Conservation (phyloP, 2,888 invertebrate species). For the Cerastoderma edule region DNA sequence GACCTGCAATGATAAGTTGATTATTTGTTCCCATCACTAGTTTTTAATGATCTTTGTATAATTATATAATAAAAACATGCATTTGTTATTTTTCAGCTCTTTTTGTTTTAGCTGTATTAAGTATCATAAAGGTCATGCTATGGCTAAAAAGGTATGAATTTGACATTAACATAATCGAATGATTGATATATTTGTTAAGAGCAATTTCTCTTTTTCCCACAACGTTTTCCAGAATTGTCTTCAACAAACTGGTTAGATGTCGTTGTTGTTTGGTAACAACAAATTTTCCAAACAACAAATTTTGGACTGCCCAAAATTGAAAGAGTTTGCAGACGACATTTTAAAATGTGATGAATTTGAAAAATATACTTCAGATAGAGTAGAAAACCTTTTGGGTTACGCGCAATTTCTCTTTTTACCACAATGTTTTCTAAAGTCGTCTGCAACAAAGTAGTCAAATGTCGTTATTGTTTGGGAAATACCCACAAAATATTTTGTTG, state of each 20-base stretch:
- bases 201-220: background rate
- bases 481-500: background rate
- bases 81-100: conserved; percentile 65
- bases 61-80: too few relatives aligned
- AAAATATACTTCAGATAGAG: background rate
- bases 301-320: background rate
- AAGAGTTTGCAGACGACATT: background rate
- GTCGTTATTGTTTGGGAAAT: background rate
- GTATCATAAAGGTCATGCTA: background rate
- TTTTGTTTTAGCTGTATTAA: conserved; percentile 68
- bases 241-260: background rate
- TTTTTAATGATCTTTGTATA: too few relatives aligned
- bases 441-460: background rate
- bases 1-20: too few relatives aligned
- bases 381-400: background rate
- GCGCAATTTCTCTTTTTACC: background rate
- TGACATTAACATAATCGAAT: background rate
- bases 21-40: too few relatives aligned
- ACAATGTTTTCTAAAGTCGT: background rate
- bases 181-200: background rate
- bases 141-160: conserved; percentile 7
- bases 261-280: too few relatives aligned
- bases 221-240: background rate
- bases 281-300: too few relatives aligned
- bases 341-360: background rate